Evolutionary conservation across 2,888 invertebrate species (phyloP).

Genomic region (Uropetala carovei): DNA sequence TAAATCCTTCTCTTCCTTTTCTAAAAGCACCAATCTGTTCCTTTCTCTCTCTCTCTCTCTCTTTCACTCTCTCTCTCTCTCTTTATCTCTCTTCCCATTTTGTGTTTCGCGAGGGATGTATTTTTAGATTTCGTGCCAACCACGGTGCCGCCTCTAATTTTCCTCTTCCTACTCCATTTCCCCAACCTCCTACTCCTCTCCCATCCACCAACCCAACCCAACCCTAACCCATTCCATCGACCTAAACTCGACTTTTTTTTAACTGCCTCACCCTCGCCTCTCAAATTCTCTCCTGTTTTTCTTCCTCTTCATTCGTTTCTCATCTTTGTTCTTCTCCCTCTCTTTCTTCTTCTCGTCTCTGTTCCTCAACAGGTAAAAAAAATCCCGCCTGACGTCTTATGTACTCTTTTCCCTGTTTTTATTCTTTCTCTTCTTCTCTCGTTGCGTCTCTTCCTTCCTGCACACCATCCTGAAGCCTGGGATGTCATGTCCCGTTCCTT

Average conservation of each 20-base stretch:
- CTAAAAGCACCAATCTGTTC: neutral
- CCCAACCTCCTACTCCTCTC: neutral
- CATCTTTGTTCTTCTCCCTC: neutral
- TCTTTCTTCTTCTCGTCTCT: too few relatives aligned
- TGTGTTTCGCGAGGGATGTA: neutral
- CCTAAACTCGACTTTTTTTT: too few relatives aligned
- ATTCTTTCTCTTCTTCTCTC: neutral
- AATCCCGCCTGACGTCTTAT: neutral
- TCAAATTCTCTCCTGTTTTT: neutral
- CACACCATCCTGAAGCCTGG: neutral
- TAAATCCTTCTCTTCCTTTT: neutral
- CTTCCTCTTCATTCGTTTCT: neutral
- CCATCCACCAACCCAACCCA: neutral
- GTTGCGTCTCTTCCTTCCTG: neutral
- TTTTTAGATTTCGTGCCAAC: constrained; percentile 22
- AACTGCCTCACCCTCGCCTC: neutral
- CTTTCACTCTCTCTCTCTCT: neutral
- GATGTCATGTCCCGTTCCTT: neutral
- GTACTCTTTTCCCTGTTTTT: neutral
- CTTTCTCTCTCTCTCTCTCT: neutral
- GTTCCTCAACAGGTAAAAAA: too few relatives aligned
- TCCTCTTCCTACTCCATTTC: neutral
- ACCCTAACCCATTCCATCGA: neutral
- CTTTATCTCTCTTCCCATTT: neutral
- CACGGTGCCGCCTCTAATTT: constrained; percentile 23